These are phyloP conservation scores for Crenichthys baileyi DNA, from an alignment of 2,797 vertebrate genomes.

Conservation along the genomic window DNA sequence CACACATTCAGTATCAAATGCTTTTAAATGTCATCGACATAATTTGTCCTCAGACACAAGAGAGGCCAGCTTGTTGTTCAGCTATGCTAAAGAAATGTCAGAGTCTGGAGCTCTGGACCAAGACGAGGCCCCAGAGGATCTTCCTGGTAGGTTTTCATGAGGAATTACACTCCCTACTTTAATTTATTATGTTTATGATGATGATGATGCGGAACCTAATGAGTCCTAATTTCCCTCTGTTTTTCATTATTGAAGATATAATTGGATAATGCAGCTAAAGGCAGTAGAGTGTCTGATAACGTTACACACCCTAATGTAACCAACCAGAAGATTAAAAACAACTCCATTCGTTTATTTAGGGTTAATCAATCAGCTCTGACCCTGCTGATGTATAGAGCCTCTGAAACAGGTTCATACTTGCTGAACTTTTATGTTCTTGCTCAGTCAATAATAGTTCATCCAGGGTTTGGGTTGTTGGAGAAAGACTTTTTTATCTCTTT, in stretches of 20 bases:
- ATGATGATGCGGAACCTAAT: neutral
- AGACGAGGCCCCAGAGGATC: constrained; percentile 82
- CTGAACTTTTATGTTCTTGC: too few relatives aligned
- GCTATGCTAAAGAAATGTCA: constrained; percentile 84
- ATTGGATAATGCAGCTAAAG: neutral
- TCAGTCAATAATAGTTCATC: too few relatives aligned
- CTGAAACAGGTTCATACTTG: too few relatives aligned
- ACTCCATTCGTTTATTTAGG: too few relatives aligned
- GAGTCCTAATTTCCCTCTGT: neutral
- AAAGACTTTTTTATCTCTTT: too few relatives aligned
- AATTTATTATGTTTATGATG: too few relatives aligned
- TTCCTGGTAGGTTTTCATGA: constrained; percentile 79
- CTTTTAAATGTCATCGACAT: neutral
- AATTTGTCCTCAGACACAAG: constrained; percentile 83
- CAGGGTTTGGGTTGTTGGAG: too few relatives aligned
- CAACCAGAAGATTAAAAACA: too few relatives aligned
- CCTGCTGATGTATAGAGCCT: too few relatives aligned
- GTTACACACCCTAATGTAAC: too few relatives aligned
- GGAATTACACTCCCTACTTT: neutral
- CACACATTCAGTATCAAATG: neutral
- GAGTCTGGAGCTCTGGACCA: constrained; percentile 81
- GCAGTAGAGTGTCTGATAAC: neutral
- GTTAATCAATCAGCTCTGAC: too few relatives aligned
- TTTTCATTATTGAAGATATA: neutral
- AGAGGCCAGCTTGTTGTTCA: constrained; percentile 89